A percentile compares a stretch with the other conserved stretches of the same genome.
Conservation (phyloP, 2,888 invertebrate genomes). For the Coelinius sp. region DNA sequence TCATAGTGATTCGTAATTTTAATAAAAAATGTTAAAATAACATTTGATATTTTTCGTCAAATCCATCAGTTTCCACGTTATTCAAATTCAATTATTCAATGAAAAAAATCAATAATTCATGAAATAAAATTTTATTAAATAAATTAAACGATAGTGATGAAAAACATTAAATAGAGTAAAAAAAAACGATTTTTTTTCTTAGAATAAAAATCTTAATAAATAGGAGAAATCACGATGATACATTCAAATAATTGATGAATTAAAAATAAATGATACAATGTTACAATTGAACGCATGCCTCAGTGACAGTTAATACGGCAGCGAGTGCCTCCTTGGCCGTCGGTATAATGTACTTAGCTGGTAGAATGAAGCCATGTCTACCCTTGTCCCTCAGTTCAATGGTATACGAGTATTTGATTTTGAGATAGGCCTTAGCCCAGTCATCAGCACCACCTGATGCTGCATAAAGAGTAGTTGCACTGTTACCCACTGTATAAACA, state of each 20-base stretch:
- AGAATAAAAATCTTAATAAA: neutral
- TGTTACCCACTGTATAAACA: constrained; percentile 81
- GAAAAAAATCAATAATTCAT: too few relatives aligned
- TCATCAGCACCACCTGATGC: constrained; percentile 89
- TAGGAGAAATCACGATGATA: neutral
- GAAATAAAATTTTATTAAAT: neutral
- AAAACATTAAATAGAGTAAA: neutral
- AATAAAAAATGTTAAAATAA: too few relatives aligned
- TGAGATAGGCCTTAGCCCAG: constrained; percentile 89
- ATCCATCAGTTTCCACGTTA: too few relatives aligned
- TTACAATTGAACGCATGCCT: constrained; percentile 20
- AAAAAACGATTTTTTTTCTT: too few relatives aligned
- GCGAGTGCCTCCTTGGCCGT: constrained; percentile 84
- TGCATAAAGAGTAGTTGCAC: constrained; percentile 84
- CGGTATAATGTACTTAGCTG: constrained; percentile 81
- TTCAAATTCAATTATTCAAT: too few relatives aligned
- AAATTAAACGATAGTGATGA: too few relatives aligned
- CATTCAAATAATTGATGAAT: neutral
- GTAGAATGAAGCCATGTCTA: constrained; percentile 88
- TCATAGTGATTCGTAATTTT: too few relatives aligned
- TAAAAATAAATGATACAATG: neutral
- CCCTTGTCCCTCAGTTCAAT: constrained; percentile 91
- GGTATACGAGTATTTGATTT: constrained; percentile 90
- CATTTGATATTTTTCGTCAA: too few relatives aligned
- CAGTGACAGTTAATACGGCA: constrained; percentile 78